Percentiles rank a stretch among this genome's conserved stretches.
phyloP scores from a whole-genome alignment of 2,113 vertebrate genomes.

The Deroptyus accipitrinus region DNA sequence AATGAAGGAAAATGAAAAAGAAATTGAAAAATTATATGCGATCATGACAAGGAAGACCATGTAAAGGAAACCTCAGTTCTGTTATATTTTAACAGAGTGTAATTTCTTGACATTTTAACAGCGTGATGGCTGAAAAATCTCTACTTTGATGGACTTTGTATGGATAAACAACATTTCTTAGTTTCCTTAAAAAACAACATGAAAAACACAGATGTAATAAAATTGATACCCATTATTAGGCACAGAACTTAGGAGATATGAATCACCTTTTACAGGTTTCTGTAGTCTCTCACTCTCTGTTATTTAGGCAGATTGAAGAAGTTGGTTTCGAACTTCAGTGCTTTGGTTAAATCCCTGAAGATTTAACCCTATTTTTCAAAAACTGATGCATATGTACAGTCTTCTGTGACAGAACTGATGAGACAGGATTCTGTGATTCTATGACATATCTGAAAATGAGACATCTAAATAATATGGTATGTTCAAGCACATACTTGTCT shows the following conservation, averaged over 20 bases:
- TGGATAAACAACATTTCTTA: not conserved
- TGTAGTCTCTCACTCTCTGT: not conserved
- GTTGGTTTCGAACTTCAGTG: not conserved
- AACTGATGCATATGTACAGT: not conserved
- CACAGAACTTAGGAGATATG: not conserved
- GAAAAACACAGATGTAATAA: not conserved
- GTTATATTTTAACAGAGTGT: not conserved
- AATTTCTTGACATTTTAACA: not conserved
- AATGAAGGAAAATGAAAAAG: not conserved
- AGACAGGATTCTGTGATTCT: not conserved
- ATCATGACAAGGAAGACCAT: not conserved
- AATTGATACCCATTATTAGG: not conserved
- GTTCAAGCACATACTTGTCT: not conserved
- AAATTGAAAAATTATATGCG: not conserved
- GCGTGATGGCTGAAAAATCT: not conserved
- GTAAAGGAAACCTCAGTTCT: not conserved
- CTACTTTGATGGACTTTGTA: not conserved
- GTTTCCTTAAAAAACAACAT: not conserved
- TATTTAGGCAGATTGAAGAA: not conserved
- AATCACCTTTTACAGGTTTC: not conserved
- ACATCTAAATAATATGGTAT: not conserved
- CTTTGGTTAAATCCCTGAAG: not conserved
- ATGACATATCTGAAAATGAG: not conserved
- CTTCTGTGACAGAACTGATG: not conserved
- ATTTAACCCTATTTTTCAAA: not conserved